Evolutionary conservation across 2,797 vertebrate species (phyloP).

Genomic region (Cyclura pinguis): DNA sequence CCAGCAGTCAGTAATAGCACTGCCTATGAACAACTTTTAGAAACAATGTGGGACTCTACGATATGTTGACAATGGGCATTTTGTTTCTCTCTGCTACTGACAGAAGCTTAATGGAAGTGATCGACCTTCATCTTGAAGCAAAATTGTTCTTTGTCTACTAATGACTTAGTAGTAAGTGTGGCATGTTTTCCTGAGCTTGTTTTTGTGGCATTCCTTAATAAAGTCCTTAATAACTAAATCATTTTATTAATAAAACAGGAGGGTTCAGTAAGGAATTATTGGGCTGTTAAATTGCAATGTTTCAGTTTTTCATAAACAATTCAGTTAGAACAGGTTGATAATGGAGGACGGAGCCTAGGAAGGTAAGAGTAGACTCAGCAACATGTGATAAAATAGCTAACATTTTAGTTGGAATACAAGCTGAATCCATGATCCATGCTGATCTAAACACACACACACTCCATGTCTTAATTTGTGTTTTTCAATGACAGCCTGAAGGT

Average conservation of each 20-base stretch:
- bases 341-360: not conserved
- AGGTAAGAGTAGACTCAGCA: not conserved
- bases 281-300: conserved; percentile 71
- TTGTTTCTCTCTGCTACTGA: not conserved
- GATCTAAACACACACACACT: conserved; percentile 16
- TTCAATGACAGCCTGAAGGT: conserved; percentile 60
- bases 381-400: conserved; percentile 42
- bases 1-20: not conserved
- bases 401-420: conserved; percentile 16
- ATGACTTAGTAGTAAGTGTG: conserved; percentile 66
- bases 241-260: conserved; percentile 80
- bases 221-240: conserved; percentile 76
- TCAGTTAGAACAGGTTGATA: conserved; percentile 73
- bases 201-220: conserved; percentile 71
- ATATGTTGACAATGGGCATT: not conserved
- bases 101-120: conserved; percentile 52
- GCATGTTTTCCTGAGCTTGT: conserved; percentile 59
- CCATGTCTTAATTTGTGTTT: conserved; percentile 32
- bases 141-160: conserved; percentile 60
- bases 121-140: conserved; percentile 58
- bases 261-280: conserved; percentile 74
- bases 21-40: not conserved
- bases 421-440: conserved; percentile 22
- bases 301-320: conserved; percentile 78
- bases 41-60: not conserved